Evolutionary conservation across 2,888 invertebrate genomes (phyloP).

Genomic region (Meta bourneti): DNA sequence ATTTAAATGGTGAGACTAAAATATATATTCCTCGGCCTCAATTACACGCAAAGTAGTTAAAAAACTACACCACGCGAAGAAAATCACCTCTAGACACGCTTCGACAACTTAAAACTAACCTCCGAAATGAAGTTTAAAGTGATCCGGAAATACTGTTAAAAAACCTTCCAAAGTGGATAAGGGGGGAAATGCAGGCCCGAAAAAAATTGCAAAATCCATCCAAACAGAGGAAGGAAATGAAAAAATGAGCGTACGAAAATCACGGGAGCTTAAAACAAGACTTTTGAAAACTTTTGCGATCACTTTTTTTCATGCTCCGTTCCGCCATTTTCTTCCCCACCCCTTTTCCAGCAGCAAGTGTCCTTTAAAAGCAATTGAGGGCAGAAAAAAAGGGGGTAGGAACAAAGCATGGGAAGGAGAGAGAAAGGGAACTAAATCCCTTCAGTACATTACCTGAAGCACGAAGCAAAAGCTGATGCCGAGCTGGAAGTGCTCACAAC

Average conservation of each 20-base stretch:
- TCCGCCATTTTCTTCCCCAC: neutral
- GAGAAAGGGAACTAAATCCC: constrained; percentile 13
- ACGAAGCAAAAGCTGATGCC: constrained; percentile 38
- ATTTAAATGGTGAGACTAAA: no score
- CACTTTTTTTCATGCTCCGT: neutral
- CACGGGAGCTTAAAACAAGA: constrained; percentile 51
- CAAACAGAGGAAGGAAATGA: neutral
- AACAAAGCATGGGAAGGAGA: constrained; percentile 1
- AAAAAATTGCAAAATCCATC: constrained; percentile 15
- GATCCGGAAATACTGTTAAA: constrained; percentile 39
- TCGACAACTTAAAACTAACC: neutral
- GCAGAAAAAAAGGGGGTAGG: constrained; percentile 8
- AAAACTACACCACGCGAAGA: constrained; percentile 9
- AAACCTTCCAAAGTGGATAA: constrained; percentile 15
- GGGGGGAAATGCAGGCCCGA: neutral
- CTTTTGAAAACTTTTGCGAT: constrained; percentile 31
- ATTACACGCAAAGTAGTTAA: no score
- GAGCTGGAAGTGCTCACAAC: constrained; percentile 10
- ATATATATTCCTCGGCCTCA: no score
- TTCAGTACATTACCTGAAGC: constrained; percentile 59
- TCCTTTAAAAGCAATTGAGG: constrained; percentile 51
- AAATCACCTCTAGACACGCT: constrained; percentile 21
- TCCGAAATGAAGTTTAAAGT: constrained; percentile 30
- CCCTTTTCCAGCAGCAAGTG: constrained; percentile 52
- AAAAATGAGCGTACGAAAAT: constrained; percentile 29